These are phyloP conservation scores for Leptopterna dolabrata DNA, from an alignment of 2,888 invertebrate species.

Conservation along the genomic window DNA sequence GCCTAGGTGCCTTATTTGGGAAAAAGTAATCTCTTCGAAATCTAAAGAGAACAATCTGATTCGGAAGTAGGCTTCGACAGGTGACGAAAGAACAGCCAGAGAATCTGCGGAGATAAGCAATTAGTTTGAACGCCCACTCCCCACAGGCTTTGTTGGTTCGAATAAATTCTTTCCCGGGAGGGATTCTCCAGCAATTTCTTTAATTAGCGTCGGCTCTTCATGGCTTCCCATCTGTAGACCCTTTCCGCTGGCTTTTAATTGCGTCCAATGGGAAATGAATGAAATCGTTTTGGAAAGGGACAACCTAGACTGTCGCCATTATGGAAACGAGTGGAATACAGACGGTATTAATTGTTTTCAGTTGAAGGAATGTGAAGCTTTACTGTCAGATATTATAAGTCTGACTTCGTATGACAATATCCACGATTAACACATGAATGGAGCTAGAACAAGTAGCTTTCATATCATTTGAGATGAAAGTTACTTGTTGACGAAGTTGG, in stretches of 20 bases:
- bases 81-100: not conserved
- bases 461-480: no score
- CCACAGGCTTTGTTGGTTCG: not conserved
- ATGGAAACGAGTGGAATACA: no score
- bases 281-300: no score
- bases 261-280: not conserved
- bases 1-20: no score
- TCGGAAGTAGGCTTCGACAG: not conserved
- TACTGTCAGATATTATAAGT: no score
- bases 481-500: no score
- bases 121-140: not conserved
- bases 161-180: not conserved
- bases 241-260: not conserved
- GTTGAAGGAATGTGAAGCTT: no score
- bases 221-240: not conserved
- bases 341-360: no score
- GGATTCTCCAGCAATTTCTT: not conserved
- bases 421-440: no score
- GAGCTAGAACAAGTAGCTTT: no score
- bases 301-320: no score
- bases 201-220: not conserved
- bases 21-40: not conserved
- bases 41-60: not conserved
- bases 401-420: no score
- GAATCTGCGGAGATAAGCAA: not conserved